Evolutionary conservation across 2,113 vertebrate genomes (phyloP), one percentile per base, ranked within the genome.

Genomic region (Siphamia tubifer): DNA sequence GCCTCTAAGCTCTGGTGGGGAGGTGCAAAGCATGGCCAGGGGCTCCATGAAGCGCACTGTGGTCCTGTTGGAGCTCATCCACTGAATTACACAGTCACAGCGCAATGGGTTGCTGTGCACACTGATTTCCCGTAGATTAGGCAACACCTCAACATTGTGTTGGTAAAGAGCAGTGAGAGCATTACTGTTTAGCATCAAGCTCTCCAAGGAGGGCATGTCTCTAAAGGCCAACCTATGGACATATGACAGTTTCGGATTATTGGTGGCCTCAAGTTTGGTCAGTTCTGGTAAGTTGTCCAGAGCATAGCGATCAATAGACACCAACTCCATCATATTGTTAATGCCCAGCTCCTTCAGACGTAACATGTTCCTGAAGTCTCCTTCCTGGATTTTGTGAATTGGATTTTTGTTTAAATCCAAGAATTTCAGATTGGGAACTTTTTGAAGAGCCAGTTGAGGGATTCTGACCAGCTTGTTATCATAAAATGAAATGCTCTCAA

Each of bases 371-470:
- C 87, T 92, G 84, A 99, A 99, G 89, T 99, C 98, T 5, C 98
- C 98, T 87, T 96, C 96, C 75, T 95, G 96, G 34, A 99, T 94
- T 90, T 95, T 96, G 58, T 94, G 94, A 49, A 99, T 95, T 0
- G 96, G 97, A 8, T 99, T 99, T 89, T 99, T 99, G 90, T 99
- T 99, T 72, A 99, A 93, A 79, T 99, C 98, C 62, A 99, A 87
- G 82, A 99, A 99, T 86, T 99, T 99, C 61, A 99, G 84, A 65
- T 96, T 96, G 16, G 96, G 95, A 43, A 98, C 94, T 77, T 96
- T 98, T 71, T 96, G 94, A 25, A 99, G 91, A 6, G 98, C 94
- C 2, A 96, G 91, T 47, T 98, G 96, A 69, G 98, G 98, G 44
- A 99, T 96, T 82, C 90, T 92, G 32, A 93, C 88, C 62, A 99